These are phyloP conservation scores for Anhinga anhinga DNA, from an alignment of 2,113 vertebrate genomes.

Conservation along the genomic window DNA sequence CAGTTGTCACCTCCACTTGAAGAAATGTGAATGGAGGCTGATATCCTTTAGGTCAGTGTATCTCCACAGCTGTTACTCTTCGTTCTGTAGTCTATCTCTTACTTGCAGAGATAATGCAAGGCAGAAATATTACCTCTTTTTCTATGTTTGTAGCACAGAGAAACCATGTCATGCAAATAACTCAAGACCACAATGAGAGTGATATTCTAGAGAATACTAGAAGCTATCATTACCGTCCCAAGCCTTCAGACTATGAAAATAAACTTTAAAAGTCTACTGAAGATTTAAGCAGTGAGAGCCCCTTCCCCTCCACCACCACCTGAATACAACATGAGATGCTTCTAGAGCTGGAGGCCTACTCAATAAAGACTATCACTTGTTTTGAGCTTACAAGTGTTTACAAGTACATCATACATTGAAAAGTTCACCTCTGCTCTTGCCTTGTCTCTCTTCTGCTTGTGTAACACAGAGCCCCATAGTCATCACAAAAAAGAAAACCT, in stretches of 20 bases:
- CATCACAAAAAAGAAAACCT: neutral
- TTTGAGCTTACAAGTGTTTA: neutral
- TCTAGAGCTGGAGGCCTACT: neutral
- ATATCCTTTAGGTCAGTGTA: neutral
- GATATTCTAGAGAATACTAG: neutral
- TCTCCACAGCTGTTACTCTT: neutral
- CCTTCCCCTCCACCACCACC: neutral
- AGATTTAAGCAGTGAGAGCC: neutral
- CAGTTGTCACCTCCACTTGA: neutral
- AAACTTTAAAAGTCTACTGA: neutral
- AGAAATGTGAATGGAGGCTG: neutral
- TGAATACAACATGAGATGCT: neutral
- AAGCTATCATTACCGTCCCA: neutral
- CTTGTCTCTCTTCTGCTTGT: neutral
- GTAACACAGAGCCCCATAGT: neutral
- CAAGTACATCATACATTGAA: neutral
- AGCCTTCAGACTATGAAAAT: neutral
- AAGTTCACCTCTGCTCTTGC: slow-evolving; percentile 10
- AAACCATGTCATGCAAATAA: neutral
- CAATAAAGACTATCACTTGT: neutral
- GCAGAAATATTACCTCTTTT: neutral
- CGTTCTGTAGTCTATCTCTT: neutral
- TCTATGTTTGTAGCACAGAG: neutral
- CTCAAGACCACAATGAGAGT: neutral
- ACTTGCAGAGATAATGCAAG: neutral